phyloP scores from a whole-genome alignment of 2,888 invertebrate genomes.

The Azorinus chamasolen region DNA sequence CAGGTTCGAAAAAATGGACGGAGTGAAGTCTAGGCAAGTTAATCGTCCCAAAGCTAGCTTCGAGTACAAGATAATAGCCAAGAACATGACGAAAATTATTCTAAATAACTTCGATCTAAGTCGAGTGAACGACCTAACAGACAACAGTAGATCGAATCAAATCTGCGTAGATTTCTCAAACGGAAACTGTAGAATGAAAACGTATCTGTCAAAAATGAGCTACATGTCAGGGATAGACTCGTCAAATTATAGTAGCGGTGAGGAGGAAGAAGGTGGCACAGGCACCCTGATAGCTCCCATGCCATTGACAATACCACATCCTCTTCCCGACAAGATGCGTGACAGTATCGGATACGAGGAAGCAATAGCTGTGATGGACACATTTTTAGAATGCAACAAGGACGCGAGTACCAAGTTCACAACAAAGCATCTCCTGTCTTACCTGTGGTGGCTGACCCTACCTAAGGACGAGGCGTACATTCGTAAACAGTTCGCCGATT shows the following conservation, averaged over 20 bases:
- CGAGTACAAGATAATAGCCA: too few relatives aligned
- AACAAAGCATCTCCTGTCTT: not conserved
- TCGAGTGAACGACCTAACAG: too few relatives aligned
- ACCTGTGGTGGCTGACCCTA: slow-evolving; percentile 1
- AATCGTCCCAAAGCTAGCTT: too few relatives aligned
- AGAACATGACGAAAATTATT: too few relatives aligned
- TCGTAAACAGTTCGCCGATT: not conserved
- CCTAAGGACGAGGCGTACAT: not conserved
- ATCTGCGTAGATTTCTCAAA: not conserved
- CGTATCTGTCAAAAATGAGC: not conserved
- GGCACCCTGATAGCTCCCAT: too few relatives aligned
- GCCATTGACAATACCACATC: too few relatives aligned
- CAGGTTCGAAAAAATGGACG: too few relatives aligned
- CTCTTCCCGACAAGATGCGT: too few relatives aligned
- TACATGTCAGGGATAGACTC: not conserved
- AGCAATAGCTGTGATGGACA: not conserved
- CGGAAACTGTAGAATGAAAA: not conserved
- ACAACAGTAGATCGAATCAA: not conserved
- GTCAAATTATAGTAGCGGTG: not conserved
- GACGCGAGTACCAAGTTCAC: not conserved
- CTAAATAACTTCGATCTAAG: too few relatives aligned
- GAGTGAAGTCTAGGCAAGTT: too few relatives aligned
- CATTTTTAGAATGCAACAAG: not conserved
- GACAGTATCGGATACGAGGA: not conserved
- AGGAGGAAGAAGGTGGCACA: not conserved